A percentile compares a stretch with the other conserved stretches of the same genome.
Conservation (phyloP, 1,140 invertebrate genomes). For the Drosophila tristis region DNA sequence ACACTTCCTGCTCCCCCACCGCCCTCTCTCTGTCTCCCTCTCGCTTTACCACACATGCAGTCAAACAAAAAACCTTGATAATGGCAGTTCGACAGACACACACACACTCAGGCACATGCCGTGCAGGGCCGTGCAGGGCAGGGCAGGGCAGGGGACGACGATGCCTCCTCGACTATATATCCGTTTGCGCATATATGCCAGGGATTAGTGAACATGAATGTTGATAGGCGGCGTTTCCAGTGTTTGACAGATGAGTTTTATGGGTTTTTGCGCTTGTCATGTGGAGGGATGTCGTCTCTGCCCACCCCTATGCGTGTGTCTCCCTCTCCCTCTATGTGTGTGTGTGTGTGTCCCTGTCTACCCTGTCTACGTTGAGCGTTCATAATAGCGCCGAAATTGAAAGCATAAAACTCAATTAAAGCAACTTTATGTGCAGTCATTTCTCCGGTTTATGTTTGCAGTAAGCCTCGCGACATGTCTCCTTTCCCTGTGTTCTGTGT, state of each 20-base stretch:
- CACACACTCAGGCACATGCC: constrained; percentile 3
- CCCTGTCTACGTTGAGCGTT: constrained; percentile 43
- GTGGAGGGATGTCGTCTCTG: constrained; percentile 36
- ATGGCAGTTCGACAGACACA: constrained; percentile 55
- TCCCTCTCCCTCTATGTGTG: neutral
- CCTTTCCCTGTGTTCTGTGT: neutral
- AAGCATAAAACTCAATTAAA: constrained; percentile 77
- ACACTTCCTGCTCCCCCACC: constrained; percentile 30
- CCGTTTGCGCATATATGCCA: constrained; percentile 77
- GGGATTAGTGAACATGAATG: constrained; percentile 77
- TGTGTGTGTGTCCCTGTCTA: constrained; percentile 11
- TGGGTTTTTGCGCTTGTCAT: constrained; percentile 66
- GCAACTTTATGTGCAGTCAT: constrained; percentile 76
- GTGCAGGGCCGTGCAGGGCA: neutral
- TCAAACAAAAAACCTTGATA: constrained; percentile 76
- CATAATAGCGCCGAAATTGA: constrained; percentile 75
- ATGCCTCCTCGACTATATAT: constrained; percentile 49
- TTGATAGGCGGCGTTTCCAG: constrained; percentile 73
- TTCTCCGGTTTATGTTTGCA: constrained; percentile 71
- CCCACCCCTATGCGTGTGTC: constrained; percentile 11
- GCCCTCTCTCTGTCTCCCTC: neutral
- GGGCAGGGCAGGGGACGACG: neutral
- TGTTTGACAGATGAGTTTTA: constrained; percentile 78
- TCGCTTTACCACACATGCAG: constrained; percentile 25
- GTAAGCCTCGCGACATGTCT: constrained; percentile 64